Evolutionary conservation across 2,888 invertebrate species (phyloP).

Genomic region (Ophonus ardosiacus): DNA sequence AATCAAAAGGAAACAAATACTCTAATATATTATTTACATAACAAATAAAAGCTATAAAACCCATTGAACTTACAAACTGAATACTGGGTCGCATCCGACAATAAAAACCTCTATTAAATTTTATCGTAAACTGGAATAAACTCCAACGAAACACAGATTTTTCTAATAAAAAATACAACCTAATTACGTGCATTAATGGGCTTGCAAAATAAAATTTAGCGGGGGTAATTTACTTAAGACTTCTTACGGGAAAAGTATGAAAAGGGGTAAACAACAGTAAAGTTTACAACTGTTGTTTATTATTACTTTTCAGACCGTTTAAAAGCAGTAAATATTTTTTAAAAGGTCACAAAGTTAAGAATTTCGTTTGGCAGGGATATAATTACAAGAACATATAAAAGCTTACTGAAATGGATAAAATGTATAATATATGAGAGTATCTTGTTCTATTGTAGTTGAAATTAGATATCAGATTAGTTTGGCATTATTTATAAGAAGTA

Average conservation of each 20-base stretch:
- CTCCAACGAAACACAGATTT: conserved; percentile 43
- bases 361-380: not conserved
- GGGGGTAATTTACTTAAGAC: conserved; percentile 3
- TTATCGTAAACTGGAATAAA: conserved; percentile 53
- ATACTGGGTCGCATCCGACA: conserved; percentile 8
- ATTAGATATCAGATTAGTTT: not conserved
- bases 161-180: conserved; percentile 51
- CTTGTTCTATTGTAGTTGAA: not conserved
- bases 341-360: not conserved
- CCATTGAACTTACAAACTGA: conserved; percentile 41
- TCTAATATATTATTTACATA: conserved; percentile 21
- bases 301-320: conserved; percentile 25
- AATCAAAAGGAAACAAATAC: conserved; percentile 17
- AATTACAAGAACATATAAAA: not conserved
- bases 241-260: not conserved
- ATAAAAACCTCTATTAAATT: conserved; percentile 50
- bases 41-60: conserved; percentile 19
- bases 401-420: not conserved
- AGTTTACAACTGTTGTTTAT: conserved; percentile 25
- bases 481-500: not conserved
- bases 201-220: conserved; percentile 35
- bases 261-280: conserved; percentile 18
- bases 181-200: conserved; percentile 45
- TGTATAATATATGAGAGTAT: not conserved
- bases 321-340: conserved; percentile 11